These are phyloP conservation scores for Sylvia borin DNA, from an alignment of 2,797 vertebrate genomes.

Conservation along the genomic window DNA sequence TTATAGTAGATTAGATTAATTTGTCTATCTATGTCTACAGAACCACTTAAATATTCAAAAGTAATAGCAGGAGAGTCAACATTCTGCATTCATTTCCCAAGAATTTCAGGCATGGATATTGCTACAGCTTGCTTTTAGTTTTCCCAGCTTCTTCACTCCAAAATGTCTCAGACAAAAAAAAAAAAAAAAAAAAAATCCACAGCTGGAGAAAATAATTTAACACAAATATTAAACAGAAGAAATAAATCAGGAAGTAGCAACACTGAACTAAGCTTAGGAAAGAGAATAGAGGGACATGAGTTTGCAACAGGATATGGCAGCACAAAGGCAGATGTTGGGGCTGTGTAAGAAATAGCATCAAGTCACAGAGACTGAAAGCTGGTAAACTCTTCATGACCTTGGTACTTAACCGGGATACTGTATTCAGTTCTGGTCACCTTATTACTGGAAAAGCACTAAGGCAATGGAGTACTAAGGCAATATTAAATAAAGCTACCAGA, in stretches of 20 bases:
- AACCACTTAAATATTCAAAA: neutral
- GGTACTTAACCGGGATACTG: neutral
- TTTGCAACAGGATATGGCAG: neutral
- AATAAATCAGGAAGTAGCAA: neutral
- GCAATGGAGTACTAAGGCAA: neutral
- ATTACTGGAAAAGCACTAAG: neutral
- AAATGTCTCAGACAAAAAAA: neutral
- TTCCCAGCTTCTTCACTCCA: neutral
- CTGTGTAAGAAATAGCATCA: neutral
- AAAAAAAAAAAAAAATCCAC: neutral
- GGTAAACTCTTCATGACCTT: neutral
- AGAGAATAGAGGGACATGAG: neutral
- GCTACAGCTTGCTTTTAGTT: neutral
- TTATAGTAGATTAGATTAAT: neutral
- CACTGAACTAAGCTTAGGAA: neutral
- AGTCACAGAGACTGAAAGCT: neutral
- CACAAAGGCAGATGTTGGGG: neutral
- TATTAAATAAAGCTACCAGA: neutral
- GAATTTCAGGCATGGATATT: neutral
- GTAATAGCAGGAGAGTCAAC: neutral
- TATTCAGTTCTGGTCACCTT: neutral
- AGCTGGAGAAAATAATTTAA: conserved; percentile 1
- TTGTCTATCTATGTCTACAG: neutral
- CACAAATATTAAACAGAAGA: neutral
- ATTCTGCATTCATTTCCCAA: neutral